Evolutionary conservation across 2,797 vertebrate species (phyloP).

Genomic region (Manis pentadactyla): DNA sequence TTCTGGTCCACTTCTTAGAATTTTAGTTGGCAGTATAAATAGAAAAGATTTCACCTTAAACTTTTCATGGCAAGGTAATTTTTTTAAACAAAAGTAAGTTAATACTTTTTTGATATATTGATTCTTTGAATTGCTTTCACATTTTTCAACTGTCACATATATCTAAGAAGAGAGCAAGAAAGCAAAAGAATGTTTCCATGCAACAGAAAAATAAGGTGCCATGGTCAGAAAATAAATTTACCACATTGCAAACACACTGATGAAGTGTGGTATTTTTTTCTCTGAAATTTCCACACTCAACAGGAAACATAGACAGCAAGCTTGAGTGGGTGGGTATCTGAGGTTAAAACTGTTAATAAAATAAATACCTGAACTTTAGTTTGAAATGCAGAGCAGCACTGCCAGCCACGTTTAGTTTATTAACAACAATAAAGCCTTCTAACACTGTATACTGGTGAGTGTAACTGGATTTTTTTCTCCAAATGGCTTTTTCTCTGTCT

Average conservation of each 20-base stretch:
- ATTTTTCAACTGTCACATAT: conserved; percentile 53
- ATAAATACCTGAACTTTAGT: conserved; percentile 78
- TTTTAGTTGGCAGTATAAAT: conserved; percentile 18
- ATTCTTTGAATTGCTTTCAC: conserved; percentile 35
- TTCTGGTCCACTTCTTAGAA: not conserved
- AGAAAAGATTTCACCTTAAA: conserved; percentile 48
- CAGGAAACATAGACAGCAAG: conserved; percentile 89
- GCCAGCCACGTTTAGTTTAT: conserved; percentile 68
- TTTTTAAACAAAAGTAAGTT: conserved; percentile 37
- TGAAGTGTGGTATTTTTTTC: conserved; percentile 89
- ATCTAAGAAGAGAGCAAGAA: conserved; percentile 58
- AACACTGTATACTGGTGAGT: conserved; percentile 82
- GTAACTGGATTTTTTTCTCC: conserved; percentile 43
- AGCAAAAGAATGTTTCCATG: conserved; percentile 54
- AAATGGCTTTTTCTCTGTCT: conserved; percentile 22
- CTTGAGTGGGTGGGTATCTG: conserved; percentile 87
- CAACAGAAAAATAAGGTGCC: conserved; percentile 72
- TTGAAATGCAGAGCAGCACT: conserved; percentile 76
- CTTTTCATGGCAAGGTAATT: not conserved
- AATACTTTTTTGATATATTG: not conserved
- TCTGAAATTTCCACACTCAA: conserved; percentile 88
- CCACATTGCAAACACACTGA: conserved; percentile 81
- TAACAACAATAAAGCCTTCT: conserved; percentile 69
- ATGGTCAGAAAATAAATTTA: conserved; percentile 81
- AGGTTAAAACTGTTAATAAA: conserved; percentile 89